Percentiles rank a stretch among this genome's conserved stretches.
phyloP scores from a whole-genome alignment of 2,113 vertebrate genomes.

The Caretta caretta region DNA sequence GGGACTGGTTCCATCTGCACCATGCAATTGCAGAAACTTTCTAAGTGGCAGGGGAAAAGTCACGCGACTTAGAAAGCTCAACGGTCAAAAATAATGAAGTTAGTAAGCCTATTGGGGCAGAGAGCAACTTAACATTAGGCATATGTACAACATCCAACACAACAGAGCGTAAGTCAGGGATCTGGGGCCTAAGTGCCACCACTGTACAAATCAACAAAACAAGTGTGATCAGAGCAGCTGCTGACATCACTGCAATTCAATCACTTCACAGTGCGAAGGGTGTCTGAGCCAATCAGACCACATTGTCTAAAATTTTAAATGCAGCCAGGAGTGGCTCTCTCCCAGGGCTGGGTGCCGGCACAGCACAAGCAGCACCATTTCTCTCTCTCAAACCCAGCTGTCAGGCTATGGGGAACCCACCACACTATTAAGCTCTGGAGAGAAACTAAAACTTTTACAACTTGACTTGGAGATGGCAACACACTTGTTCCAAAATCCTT shows the following conservation, averaged over 20 bases:
- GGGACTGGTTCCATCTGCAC: not conserved
- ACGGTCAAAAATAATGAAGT: not conserved
- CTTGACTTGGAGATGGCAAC: not conserved
- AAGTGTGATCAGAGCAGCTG: not conserved
- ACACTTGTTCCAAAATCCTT: not conserved
- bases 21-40: not conserved
- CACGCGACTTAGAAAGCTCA: not conserved
- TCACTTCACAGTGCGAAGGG: not conserved
- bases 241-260: not conserved
- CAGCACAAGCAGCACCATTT: not conserved
- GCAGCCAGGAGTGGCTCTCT: not conserved
- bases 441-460: not conserved
- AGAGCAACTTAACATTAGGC: not conserved
- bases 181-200: not conserved
- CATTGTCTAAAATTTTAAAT: not conserved
- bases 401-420: not conserved
- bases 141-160: not conserved
- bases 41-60: not conserved
- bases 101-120: not conserved
- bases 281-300: not conserved
- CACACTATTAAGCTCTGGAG: not conserved
- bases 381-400: not conserved
- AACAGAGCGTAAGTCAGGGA: not conserved
- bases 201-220: not conserved
- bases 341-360: not conserved